Percentiles rank a stretch among this genome's conserved stretches.
phyloP scores from a whole-genome alignment of 2,888 invertebrate species.

The Zaprionus obscuricornis region DNA sequence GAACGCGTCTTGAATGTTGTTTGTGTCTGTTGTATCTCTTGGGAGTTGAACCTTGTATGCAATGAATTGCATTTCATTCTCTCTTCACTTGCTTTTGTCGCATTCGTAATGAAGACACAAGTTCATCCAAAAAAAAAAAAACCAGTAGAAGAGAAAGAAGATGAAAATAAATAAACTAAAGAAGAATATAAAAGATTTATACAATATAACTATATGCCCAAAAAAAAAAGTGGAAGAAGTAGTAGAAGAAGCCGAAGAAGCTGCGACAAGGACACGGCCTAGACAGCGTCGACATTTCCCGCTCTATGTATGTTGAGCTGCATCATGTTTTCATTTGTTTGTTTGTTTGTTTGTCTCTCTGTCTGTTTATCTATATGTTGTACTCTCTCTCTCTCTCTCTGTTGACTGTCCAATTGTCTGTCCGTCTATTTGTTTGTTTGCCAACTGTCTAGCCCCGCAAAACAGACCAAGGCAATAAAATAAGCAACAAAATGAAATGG shows the following conservation, averaged over 20 bases:
- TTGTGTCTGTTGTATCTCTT: background rate
- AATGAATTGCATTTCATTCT: slow-evolving; percentile 59
- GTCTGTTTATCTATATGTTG: no score
- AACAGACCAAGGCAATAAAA: slow-evolving; percentile 66
- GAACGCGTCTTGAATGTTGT: background rate
- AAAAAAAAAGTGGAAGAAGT: background rate
- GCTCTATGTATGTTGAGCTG: no score
- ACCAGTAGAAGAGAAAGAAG: background rate
- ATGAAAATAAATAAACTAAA: background rate
- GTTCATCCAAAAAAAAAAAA: slow-evolving; percentile 22
- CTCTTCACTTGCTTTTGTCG: no score
- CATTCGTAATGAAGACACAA: slow-evolving; percentile 59
- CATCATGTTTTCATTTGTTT: slow-evolving; percentile 37
- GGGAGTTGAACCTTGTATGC: slow-evolving; percentile 39
- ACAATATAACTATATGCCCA: no score
- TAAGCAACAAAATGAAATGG: slow-evolving; percentile 73
- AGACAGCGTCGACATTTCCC: no score
- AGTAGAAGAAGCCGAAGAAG: no score
- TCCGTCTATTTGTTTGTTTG: slow-evolving; percentile 47
- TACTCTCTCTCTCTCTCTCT: no score
- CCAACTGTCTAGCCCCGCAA: slow-evolving; percentile 51
- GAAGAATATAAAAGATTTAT: background rate
- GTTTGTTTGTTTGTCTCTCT: slow-evolving; percentile 18
- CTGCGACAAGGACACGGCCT: slow-evolving; percentile 47
- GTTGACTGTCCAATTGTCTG: no score